A percentile compares a stretch with the other conserved stretches of the same genome.
These are phyloP conservation scores for Eupelmus urozonus DNA, from an alignment of 2,888 invertebrate species.

Conservation along the genomic window DNA sequence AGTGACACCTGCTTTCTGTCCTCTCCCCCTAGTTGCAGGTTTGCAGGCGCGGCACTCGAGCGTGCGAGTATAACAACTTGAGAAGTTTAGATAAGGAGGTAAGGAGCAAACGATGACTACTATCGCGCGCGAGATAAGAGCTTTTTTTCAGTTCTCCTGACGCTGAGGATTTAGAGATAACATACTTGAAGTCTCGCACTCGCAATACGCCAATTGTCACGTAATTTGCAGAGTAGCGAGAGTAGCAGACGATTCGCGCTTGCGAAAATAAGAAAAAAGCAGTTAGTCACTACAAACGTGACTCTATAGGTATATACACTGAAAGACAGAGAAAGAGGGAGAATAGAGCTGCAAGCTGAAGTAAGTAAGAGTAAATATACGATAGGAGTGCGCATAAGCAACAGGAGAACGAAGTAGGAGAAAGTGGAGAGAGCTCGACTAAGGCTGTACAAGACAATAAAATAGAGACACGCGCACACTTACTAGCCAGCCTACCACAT, in stretches of 20 bases:
- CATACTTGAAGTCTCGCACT: neutral
- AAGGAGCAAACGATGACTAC: too few species aligned
- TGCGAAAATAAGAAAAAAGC: neutral
- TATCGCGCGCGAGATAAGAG: too few species aligned
- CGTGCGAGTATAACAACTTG: too few species aligned
- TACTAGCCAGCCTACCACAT: too few species aligned
- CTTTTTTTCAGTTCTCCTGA: too few species aligned
- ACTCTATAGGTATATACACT: neutral
- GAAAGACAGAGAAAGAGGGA: neutral
- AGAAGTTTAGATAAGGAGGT: too few species aligned
- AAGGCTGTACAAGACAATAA: neutral
- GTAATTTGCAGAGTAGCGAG: slow-evolving; percentile 31
- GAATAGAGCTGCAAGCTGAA: neutral
- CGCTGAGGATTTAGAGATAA: too few species aligned
- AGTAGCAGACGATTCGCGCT: slow-evolving; percentile 45
- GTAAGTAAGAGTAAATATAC: too few species aligned
- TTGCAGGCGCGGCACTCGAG: neutral
- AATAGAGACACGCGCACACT: neutral
- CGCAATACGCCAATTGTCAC: slow-evolving; percentile 42
- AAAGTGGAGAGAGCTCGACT: neutral
- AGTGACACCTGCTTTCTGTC: slow-evolving; percentile 12
- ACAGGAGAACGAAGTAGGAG: neutral
- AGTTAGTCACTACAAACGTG: neutral
- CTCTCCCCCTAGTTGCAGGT: too few species aligned
- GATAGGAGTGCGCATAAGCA: too few species aligned